Evolutionary conservation across 1,140 invertebrate genomes (phyloP), one percentile per base, ranked within the genome.

Genomic region (Pseudomyrmex sp.): DNA sequence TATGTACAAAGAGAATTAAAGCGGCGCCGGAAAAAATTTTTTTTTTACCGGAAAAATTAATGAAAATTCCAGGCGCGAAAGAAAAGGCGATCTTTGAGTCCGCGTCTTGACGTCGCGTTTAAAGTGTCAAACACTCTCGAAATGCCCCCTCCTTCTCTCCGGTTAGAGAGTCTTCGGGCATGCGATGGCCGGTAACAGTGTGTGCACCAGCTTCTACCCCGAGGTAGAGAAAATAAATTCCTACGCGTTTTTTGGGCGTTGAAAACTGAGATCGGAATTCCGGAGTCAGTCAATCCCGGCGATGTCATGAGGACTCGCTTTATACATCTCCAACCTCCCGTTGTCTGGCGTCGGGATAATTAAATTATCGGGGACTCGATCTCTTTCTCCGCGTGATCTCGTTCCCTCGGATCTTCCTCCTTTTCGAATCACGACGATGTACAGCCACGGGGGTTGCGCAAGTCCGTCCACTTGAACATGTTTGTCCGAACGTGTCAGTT

Each of bases 401-500:
- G 46, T 62, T 58, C 9, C 2, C 59, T 15, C 56, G 50, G 20
- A 63, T 54, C 50, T 83, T 50, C 54, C 48, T 54, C 15, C 50
- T 35, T 74, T 82, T 13, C 58, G 12, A 82, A 61, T 5, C 26
- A 20, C 23, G 48, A 10, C 52, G 52, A 74, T 75, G 75, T 52
- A 48, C 70, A 74, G 59, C 9, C 56, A 35, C 35, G 35, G 35
- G 35, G 35, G 35, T 35, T 35, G 4, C 35, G 35, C 35, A 35
- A 54, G 18, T 46, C 23, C 58, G 50, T 84, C 56, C 59, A 61
- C 58, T 44, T 50, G 83, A 77, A 72, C 61, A 54, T 69, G 83
- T 79, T 88, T 85, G 73, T 63, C 75, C 65, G 75, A 88, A 84
- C 84, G 82, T 86, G 87, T 88, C 87, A 89, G 76, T 84, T 88